Conservation (phyloP, 2,797 vertebrate species). For the Sparus aurata region DNA sequence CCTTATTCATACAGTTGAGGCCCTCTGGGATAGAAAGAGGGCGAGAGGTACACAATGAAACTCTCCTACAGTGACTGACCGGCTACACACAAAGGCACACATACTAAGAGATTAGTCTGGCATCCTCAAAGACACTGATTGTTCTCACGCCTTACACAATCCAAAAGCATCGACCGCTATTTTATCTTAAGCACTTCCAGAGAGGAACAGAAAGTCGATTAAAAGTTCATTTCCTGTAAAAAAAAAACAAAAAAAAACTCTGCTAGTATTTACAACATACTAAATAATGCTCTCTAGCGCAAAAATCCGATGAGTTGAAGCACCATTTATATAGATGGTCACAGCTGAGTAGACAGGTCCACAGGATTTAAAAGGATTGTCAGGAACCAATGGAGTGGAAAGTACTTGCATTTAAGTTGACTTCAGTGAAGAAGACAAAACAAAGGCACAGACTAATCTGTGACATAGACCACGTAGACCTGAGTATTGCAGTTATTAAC, state of each 20-base stretch:
- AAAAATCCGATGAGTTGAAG: constrained; percentile 51
- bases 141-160: constrained; percentile 67
- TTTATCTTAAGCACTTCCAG: constrained; percentile 37
- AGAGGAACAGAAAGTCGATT: constrained; percentile 25
- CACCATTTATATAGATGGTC: constrained; percentile 65
- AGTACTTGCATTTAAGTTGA: constrained; percentile 74
- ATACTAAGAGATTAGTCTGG: constrained; percentile 75
- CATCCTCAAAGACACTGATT: constrained; percentile 72
- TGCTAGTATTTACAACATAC: constrained; percentile 3
- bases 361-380: constrained; percentile 70
- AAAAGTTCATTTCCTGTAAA: constrained; percentile 5
- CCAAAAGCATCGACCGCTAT: constrained; percentile 53
- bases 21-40: constrained; percentile 90
- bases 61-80: constrained; percentile 81
- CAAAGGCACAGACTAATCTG: constrained; percentile 83
- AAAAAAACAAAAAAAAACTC: constrained; percentile 36
- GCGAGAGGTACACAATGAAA: constrained; percentile 80
- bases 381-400: constrained; percentile 81
- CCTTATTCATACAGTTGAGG: constrained; percentile 99
- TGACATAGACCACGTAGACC: constrained; percentile 82
- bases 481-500: constrained; percentile 82
- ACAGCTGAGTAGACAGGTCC: constrained; percentile 68
- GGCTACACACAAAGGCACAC: constrained; percentile 74
- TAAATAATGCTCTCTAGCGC: constrained; percentile 3
- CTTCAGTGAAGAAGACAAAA: constrained; percentile 75